Conservation (phyloP, 1,140 invertebrate genomes). For the Littorina saxatilis region DNA sequence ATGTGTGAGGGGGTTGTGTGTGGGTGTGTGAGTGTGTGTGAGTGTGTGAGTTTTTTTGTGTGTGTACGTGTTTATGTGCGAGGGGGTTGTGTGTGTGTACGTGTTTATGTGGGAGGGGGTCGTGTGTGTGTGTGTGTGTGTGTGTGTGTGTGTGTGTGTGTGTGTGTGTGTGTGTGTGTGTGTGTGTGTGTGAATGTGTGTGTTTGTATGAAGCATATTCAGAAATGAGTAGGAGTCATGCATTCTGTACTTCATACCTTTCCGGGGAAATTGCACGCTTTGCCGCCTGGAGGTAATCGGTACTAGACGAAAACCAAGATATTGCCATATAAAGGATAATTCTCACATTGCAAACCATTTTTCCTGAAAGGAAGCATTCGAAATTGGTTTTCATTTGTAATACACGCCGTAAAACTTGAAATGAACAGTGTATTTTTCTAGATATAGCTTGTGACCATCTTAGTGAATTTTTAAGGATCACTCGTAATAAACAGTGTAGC, state of each 20-base stretch:
- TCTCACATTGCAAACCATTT: not conserved
- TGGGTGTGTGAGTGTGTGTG: no score
- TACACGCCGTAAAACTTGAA: not conserved
- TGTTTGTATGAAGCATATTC: no score
- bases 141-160: conserved; percentile 2
- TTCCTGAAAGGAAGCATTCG: no score
- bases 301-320: not conserved
- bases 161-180: conserved; percentile 2
- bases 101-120: no score
- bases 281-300: not conserved
- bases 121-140: conserved; percentile 2
- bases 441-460: not conserved
- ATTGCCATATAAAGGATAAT: not conserved
- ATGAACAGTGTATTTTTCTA: not conserved
- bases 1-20: no score
- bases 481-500: no score
- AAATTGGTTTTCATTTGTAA: not conserved
- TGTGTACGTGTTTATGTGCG: no score
- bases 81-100: no score
- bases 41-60: no score
- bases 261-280: not conserved
- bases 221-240: not conserved
- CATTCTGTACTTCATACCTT: not conserved
- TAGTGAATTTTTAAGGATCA: no score
- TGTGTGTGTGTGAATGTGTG: no score